Percentiles rank a stretch among this genome's conserved stretches.
Conservation (phyloP, 2,113 vertebrate genomes). For the Puffinus mauretanicus region DNA sequence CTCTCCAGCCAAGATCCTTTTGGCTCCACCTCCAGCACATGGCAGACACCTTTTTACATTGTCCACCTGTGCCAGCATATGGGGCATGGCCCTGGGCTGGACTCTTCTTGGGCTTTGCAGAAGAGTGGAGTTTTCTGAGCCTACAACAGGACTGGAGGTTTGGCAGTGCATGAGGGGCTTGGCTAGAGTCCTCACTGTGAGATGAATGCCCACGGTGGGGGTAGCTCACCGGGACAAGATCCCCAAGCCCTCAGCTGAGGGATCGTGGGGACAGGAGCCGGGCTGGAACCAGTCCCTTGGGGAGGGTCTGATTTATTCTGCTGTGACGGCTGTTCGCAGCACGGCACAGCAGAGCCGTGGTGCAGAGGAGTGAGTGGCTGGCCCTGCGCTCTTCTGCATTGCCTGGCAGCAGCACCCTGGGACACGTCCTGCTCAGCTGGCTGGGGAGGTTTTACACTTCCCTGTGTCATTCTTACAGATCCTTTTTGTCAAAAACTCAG, state of each 20-base stretch:
- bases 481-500: background rate
- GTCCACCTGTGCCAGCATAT: background rate
- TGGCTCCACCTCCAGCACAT: background rate
- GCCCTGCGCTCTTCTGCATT: background rate
- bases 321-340: accelerated
- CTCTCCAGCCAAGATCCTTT: background rate
- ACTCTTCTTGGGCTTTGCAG: background rate
- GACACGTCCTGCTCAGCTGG: background rate
- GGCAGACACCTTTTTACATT: background rate
- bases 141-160: background rate
- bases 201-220: background rate
- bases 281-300: background rate
- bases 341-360: background rate
- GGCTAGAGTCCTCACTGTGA: background rate
- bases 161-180: background rate
- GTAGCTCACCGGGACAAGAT: accelerated
- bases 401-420: background rate
- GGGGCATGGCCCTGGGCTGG: no score
- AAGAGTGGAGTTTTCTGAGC: background rate
- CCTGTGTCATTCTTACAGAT: background rate
- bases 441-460: background rate
- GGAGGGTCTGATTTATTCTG: background rate
- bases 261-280: accelerated
- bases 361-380: accelerated
- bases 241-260: background rate